Conservation (phyloP, 2,113 vertebrate genomes). For the Cavia porcellus region DNA sequence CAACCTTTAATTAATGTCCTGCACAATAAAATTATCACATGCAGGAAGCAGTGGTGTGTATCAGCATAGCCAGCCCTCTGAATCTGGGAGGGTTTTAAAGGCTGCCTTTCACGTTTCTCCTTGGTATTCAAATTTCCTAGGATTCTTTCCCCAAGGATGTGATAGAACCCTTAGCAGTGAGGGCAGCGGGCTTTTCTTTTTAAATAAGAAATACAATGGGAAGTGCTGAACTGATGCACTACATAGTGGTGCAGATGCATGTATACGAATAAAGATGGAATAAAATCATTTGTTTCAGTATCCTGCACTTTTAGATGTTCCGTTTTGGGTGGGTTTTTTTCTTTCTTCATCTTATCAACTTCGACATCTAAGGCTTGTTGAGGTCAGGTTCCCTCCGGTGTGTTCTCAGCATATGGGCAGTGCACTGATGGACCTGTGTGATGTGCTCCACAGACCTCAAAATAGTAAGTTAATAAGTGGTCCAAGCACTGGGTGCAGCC, state of each 20-base stretch:
- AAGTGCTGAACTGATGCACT: neutral
- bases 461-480: neutral
- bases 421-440: neutral
- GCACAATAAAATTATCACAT: neutral
- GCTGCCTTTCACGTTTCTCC: neutral
- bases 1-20: conserved; percentile 29
- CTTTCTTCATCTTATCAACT: neutral
- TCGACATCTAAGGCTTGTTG: neutral
- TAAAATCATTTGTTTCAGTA: neutral
- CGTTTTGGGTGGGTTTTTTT: neutral
- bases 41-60: neutral
- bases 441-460: neutral
- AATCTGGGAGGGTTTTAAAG: neutral
- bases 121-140: conserved; percentile 21
- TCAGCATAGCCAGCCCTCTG: neutral
- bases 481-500: too few species aligned
- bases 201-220: neutral
- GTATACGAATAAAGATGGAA: neutral
- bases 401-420: neutral
- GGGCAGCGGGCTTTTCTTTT: neutral
- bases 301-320: neutral
- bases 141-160: neutral
- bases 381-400: neutral
- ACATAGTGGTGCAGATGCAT: neutral
- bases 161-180: neutral